Conservation (phyloP, 1,140 invertebrate genomes). For the Centruroides sculpturatus region DNA sequence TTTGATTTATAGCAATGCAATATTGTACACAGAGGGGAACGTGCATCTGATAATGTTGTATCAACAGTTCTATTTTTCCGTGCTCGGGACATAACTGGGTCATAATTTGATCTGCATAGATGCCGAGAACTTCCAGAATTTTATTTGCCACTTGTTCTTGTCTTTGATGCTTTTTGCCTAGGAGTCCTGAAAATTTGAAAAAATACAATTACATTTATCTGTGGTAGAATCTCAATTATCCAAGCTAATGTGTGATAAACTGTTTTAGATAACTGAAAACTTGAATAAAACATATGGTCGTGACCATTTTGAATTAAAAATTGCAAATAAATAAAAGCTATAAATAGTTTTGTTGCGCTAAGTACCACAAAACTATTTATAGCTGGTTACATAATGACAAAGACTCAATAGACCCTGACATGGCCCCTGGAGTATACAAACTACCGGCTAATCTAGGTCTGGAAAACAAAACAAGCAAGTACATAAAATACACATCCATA, state of each 20-base stretch:
- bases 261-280: background rate
- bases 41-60: conserved; percentile 20
- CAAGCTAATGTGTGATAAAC: background rate
- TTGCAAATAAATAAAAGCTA: no score
- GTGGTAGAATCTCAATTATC: background rate
- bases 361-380: no score
- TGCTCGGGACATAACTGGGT: conserved; percentile 19
- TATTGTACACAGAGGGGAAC: conserved; percentile 22
- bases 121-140: conserved; percentile 17
- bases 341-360: no score
- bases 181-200: conserved; percentile 6
- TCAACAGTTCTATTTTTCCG: conserved; percentile 19
- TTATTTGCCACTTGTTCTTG: conserved; percentile 13
- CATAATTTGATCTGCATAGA: conserved; percentile 22
- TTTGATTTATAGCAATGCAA: conserved; percentile 16
- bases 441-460: no score
- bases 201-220: background rate
- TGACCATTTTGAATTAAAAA: no score
- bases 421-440: no score
- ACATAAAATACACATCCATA: no score
- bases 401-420: no score
- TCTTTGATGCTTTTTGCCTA: conserved; percentile 9
- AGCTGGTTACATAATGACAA: no score
- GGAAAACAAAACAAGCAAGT: no score
- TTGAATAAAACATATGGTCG: no score